Conservation (phyloP, 2,888 invertebrate species). For the Oxytorus armatus region DNA sequence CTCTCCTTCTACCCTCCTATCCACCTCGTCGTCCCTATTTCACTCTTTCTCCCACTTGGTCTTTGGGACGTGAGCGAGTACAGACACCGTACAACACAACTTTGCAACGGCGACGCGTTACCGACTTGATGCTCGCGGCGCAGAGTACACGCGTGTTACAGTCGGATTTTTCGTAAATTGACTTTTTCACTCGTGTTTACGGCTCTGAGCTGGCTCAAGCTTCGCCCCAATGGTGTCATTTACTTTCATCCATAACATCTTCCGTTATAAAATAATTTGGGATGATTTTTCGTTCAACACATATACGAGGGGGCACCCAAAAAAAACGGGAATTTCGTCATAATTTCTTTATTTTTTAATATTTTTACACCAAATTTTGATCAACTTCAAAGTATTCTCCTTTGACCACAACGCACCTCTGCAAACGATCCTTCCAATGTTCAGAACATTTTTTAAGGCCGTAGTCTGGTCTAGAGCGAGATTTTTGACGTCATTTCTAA, state of each 20-base stretch:
- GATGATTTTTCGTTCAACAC: neutral
- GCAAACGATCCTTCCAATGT: too few species aligned
- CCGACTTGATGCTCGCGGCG: neutral
- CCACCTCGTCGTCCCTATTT: neutral
- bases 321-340: too few species aligned
- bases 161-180: neutral
- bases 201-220: neutral
- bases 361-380: too few species aligned
- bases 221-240: neutral
- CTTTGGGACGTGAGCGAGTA: neutral
- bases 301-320: too few species aligned
- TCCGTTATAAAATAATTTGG: too few species aligned
- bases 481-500: too few species aligned
- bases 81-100: slow-evolving; percentile 3
- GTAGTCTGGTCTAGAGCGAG: too few species aligned
- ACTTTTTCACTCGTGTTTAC: neutral
- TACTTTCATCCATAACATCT: neutral
- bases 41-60: neutral
- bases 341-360: too few species aligned
- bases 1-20: neutral
- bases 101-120: neutral
- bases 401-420: too few species aligned
- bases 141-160: neutral
- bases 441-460: too few species aligned
- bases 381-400: too few species aligned